A percentile compares a stretch with the other conserved stretches of the same genome.
Conservation (phyloP, 2,113 vertebrate genomes). For the Mirza zaza region DNA sequence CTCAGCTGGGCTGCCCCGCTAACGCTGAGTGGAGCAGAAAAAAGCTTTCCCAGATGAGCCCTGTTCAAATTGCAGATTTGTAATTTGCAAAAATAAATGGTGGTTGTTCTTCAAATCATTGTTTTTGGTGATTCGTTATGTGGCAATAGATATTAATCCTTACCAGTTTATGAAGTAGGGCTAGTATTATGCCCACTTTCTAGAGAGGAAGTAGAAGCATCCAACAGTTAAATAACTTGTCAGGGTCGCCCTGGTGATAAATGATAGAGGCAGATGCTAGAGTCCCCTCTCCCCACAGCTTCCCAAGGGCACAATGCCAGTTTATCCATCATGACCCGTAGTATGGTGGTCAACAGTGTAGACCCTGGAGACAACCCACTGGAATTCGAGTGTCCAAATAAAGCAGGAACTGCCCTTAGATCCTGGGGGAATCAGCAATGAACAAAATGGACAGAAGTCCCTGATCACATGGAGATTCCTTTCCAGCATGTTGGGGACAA, state of each 20-base stretch:
- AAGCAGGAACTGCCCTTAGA: background rate
- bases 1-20: background rate
- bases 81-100: background rate
- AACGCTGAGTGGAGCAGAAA: background rate
- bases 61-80: background rate
- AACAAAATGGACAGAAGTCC: background rate
- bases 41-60: background rate
- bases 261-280: background rate
- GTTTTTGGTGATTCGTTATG: background rate
- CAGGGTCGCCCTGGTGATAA: background rate
- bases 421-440: background rate
- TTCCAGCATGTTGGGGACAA: background rate
- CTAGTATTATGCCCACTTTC: background rate
- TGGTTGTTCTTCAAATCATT: background rate
- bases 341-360: no score
- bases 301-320: background rate
- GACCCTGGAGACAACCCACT: background rate
- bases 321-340: background rate
- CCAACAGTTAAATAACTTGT: background rate
- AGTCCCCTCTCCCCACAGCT: background rate
- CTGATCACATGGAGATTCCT: background rate
- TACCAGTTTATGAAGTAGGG: background rate
- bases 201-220: background rate
- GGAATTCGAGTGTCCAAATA: background rate
- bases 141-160: background rate